Evolutionary conservation across 2,797 vertebrate genomes (phyloP).

Genomic region (Centropyge bicolor): DNA sequence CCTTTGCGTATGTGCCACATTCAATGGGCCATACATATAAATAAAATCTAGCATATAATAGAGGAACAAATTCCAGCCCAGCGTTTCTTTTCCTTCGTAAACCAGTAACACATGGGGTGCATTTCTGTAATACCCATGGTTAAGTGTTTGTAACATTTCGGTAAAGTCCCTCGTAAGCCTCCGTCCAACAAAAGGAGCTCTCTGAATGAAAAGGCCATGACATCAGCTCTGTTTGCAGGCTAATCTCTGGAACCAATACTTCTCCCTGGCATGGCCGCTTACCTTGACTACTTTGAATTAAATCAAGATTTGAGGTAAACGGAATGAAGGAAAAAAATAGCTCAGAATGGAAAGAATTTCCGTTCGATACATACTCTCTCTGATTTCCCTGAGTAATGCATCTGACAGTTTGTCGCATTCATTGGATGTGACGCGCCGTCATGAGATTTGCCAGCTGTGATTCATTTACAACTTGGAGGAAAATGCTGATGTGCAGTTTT

Average conservation of each 20-base stretch:
- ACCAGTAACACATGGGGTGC: conserved; percentile 56
- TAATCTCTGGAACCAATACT: conserved; percentile 74
- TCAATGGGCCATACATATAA: conserved; percentile 28
- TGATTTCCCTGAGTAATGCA: conserved; percentile 46
- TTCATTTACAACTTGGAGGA: conserved; percentile 34
- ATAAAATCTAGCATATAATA: conserved; percentile 32
- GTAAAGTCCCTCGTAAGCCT: conserved; percentile 63
- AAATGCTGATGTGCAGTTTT: conserved; percentile 22
- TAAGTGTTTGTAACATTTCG: conserved; percentile 64
- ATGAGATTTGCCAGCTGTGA: conserved; percentile 38
- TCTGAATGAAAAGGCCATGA: conserved; percentile 66
- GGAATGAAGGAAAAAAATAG: conserved; percentile 18
- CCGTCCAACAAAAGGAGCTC: conserved; percentile 53
- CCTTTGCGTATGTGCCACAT: conserved; percentile 35
- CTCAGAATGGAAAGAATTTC: conserved; percentile 31
- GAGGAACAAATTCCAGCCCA: conserved; percentile 32
- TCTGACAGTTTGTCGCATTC: conserved; percentile 39
- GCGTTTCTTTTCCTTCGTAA: conserved; percentile 36
- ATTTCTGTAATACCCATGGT: conserved; percentile 54
- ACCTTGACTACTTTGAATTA: conserved; percentile 57
- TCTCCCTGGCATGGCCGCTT: conserved; percentile 39
- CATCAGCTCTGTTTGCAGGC: conserved; percentile 61
- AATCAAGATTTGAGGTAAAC: conserved; percentile 55
- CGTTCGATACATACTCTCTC: conserved; percentile 11
- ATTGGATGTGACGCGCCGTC: conserved; percentile 43